Evolutionary conservation across 1,140 invertebrate species (phyloP), one percentile per base, ranked within the genome.

Genomic region (Idris sp.): DNA sequence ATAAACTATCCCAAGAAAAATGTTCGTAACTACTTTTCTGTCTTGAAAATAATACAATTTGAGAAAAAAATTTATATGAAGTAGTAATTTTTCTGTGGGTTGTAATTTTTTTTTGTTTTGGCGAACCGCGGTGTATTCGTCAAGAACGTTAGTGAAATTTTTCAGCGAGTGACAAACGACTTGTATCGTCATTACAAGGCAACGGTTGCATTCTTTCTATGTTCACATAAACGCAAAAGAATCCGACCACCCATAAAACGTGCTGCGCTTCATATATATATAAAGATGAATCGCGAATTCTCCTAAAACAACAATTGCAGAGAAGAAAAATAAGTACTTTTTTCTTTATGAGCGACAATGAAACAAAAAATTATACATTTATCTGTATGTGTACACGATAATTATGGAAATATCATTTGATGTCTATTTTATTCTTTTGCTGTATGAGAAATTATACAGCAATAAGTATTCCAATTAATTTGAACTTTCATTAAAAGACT

Each of bases 181-280:
- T 62, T 62, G 58, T 72, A 62, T 72, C 58, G 68, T 49, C 62
- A 72, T 72, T 72, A 72, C 43, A 49, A 41, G 38, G 30, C 68
- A 43, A 48, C 59, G 43, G 19, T 64, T 40, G 68, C 58, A 72
- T 72, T 72, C 68, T 72, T 72, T 72, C 68, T 62, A 53, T 56
- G 26, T 36, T 36, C 35, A 19, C 43, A 62, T 44, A 43, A 72
- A 56, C 56, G 49, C 56, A 41, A 48, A 72, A 72, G 68, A 61
- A 62, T 62, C 49, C 35, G 68, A 72, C 68, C 56, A 72, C 68
- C 68, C 68, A 62, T 72, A 72, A 72, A 72, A 67, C 46, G 43
- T 10, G 30, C 28, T 28, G 18, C 44, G 22, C n/a, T 36, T 11
- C 19, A 1, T n/a, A n/a, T n/a, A 65, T 2, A 8, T 35, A 5